Percentiles rank a stretch among this genome's conserved stretches.
Evolutionary conservation across 2,113 vertebrate species (phyloP).

Genomic region (Tenrec ecaudatus): DNA sequence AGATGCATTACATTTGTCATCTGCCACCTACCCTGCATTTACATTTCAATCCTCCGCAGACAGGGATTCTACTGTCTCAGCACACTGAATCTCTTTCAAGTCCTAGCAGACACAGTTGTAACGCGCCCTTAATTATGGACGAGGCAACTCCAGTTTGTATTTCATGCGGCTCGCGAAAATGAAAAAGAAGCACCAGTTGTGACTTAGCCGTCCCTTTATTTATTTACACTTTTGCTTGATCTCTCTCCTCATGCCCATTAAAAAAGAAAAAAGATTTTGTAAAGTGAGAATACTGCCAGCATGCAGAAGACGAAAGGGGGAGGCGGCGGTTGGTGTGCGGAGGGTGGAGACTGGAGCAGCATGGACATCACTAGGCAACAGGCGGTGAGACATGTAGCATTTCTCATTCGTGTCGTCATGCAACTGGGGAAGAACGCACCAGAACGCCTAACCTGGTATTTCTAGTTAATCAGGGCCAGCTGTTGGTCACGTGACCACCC

Average conservation of each 20-base stretch:
- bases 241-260: constrained; percentile 3
- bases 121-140: constrained; percentile 60
- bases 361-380: constrained; percentile 23
- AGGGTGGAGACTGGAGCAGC: background rate
- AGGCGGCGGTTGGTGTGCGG: background rate
- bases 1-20: background rate
- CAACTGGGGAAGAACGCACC: constrained; percentile 65
- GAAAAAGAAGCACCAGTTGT: constrained; percentile 22
- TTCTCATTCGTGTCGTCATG: constrained; percentile 71
- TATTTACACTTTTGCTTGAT: constrained; percentile 25
- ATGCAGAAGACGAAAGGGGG: constrained; percentile 26
- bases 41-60: background rate
- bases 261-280: constrained; percentile 47
- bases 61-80: constrained; percentile 46
- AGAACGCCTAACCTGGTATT: constrained; percentile 66
- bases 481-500: constrained; percentile 62
- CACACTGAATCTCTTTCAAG: constrained; percentile 37
- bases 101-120: constrained; percentile 16
- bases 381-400: constrained; percentile 65
- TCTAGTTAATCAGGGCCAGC: constrained; percentile 77
- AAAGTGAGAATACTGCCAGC: constrained; percentile 4
- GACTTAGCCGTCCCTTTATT: constrained; percentile 63
- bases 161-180: constrained; percentile 63
- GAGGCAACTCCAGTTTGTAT: constrained; percentile 48
- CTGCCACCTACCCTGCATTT: constrained; percentile 39